Evolutionary conservation across 2,797 vertebrate species (phyloP), one percentile per base, ranked within the genome.

Genomic region (Alauda arvensis): DNA sequence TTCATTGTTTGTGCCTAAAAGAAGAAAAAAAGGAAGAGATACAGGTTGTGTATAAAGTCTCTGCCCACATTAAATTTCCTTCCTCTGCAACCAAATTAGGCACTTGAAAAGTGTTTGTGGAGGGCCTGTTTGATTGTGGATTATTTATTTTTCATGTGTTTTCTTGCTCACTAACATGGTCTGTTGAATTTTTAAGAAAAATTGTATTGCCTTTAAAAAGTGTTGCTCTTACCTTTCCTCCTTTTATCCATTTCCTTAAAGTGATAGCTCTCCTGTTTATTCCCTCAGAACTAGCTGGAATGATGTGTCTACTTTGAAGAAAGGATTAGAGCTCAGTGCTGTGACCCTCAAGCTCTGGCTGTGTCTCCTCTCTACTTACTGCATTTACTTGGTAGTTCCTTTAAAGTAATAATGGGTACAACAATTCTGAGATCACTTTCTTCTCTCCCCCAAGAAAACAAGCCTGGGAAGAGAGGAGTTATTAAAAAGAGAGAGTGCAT

Each of bases 351-450:
- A 60, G 45, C 12, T 77, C 67, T 76, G 53, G 37, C 45, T 63
- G 28, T 75, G 62, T 85, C 66, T 88, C 45, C 60, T 87, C 65
- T 86, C 42, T 33, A 39, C 79, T 77, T 72, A 53, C 48, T 63
- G 56, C 72, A 63, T 88, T 80, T 67, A 67, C 81, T 63, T 26
- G 1, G 19, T 66, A 87, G 34, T 25, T 51, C 25, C 60, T 88
- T 83, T 76, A 74, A 87, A 88, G 61, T 74, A 90, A 66, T 60
- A 88, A 85, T n/a, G n/a, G 52, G 8, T 45, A 62, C 43, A 86
- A 59, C 59, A 45, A 23, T 76, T 88, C 77, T 77, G 49, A 80
- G 39, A 74, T 71, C 66, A 40, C 49, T 74, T 83, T 81, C 55
- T 83, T 43, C 65, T 83, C 57, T 65, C 20, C 20, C 34, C 23